These are phyloP conservation scores for Teleiodes luculella DNA, from an alignment of 2,888 invertebrate species.

Conservation along the genomic window DNA sequence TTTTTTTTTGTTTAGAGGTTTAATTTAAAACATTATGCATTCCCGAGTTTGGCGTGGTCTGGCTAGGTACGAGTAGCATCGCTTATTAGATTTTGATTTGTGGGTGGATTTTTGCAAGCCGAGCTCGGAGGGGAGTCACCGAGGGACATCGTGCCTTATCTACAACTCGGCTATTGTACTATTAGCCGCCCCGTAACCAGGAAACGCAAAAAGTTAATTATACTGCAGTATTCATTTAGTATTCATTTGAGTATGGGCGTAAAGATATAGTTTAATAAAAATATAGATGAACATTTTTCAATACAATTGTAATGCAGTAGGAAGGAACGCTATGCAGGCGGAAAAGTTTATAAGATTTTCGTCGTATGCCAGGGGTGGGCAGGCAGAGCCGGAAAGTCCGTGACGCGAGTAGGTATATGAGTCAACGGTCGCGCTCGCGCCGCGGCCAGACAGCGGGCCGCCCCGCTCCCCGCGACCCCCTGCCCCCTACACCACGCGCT, in stretches of 20 bases:
- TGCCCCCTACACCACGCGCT: constrained; percentile 14
- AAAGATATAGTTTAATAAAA: too few relatives aligned
- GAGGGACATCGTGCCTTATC: constrained; percentile 63
- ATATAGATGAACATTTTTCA: not conserved
- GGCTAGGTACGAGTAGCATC: too few relatives aligned
- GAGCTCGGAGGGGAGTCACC: constrained; percentile 31
- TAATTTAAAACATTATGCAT: constrained; percentile 3
- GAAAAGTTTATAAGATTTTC: not conserved
- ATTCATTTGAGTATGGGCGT: too few relatives aligned
- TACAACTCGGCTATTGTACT: constrained; percentile 24
- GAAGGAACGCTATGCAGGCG: not conserved
- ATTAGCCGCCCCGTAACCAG: not conserved
- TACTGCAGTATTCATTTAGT: too few relatives aligned
- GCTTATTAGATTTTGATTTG: constrained; percentile 19
- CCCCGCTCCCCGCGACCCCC: constrained; percentile 17
- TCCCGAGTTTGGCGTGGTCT: not conserved
- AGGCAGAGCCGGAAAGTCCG: constrained; percentile 1
- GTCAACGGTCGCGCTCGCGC: constrained; percentile 16
- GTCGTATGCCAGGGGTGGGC: not conserved
- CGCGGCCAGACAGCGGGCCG: constrained; percentile 46
- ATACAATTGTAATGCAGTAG: not conserved
- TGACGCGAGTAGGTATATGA: constrained; percentile 10
- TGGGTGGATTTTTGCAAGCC: constrained; percentile 34
- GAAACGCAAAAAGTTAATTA: not conserved
- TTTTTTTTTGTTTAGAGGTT: not conserved